Evolutionary conservation across 2,888 invertebrate genomes (phyloP), one percentile per base, ranked within the genome.

Genomic region (Ichneumoninae sp.): DNA sequence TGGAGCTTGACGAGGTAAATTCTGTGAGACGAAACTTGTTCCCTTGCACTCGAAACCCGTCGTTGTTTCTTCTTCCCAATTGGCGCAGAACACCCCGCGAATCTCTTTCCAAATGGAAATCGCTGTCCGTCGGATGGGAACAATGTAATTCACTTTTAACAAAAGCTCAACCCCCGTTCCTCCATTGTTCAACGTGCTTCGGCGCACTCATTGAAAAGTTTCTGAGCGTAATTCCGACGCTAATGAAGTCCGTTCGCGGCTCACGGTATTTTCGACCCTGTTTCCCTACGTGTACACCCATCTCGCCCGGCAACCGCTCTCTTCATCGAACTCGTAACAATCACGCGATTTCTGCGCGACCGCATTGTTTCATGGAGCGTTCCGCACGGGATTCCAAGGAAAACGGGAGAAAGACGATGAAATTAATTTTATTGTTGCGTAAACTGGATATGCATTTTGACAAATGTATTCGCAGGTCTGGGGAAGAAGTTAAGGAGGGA

Each of bases 231-330:
- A 83, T 83, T 83, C 68, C 73, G 68, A 81, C 71, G 76, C 57
- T 80, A 80, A 83, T 83, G 76, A 80, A 83, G 83, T 83, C 80
- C 83, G 80, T 80, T 36, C 63, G 65, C 50, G 19, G 47, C n/a
- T 8, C 33, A 19, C 10, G 54, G 33, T 47, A 65, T 65, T 47
- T 76, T 40, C 33, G 19, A 66, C 1, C 36, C 33, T 40, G 16
- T 30, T 63, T 63, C 16, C 60, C 33, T 33, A 33, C 50, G 13
- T 50, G 7, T 13, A 33, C n/a, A 40, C n/a, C 22, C 26, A 16
- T 19, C n/a, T 8, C 26, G 22, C 16, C 47, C 13, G 50, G 63
- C 63, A 66, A 30, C 26, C 30, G 36, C 76, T 26, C 44, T 22
- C 33, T 66, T 76, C 66, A 54, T 52, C 65, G 65, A 50, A 65